phyloP scores from a whole-genome alignment of 1,140 invertebrate species.

The Armadillidium nasatum region DNA sequence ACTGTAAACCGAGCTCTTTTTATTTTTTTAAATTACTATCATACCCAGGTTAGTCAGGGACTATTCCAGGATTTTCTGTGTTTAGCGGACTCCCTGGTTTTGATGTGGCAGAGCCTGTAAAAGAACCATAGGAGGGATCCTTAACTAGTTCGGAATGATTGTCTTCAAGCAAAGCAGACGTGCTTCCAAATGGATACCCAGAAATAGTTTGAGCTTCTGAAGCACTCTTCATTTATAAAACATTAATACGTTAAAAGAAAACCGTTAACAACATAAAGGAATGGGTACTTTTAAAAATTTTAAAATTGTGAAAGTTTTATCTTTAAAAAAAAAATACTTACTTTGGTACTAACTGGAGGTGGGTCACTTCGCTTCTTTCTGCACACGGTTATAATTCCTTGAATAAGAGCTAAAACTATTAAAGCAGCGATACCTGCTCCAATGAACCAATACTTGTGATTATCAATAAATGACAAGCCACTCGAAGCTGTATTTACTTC shows the following conservation, averaged over 20 bases:
- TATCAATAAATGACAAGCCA: background rate
- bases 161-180: background rate
- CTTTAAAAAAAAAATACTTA: background rate
- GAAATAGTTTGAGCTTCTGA: background rate
- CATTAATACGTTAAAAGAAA: background rate
- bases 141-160: background rate
- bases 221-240: too few relatives aligned
- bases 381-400: background rate
- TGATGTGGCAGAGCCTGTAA: background rate
- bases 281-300: constrained; percentile 45
- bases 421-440: background rate
- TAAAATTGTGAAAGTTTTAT: constrained; percentile 1
- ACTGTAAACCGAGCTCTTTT: too few relatives aligned
- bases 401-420: background rate
- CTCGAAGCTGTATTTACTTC: background rate
- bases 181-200: background rate
- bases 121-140: background rate
- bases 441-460: constrained; percentile 8
- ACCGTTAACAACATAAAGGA: constrained; percentile 11
- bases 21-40: too few relatives aligned
- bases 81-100: background rate
- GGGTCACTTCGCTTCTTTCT: background rate
- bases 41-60: background rate
- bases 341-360: background rate
- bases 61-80: background rate